Evolutionary conservation across 2,888 invertebrate genomes (phyloP).

Genomic region (Teleiodes luculella): DNA sequence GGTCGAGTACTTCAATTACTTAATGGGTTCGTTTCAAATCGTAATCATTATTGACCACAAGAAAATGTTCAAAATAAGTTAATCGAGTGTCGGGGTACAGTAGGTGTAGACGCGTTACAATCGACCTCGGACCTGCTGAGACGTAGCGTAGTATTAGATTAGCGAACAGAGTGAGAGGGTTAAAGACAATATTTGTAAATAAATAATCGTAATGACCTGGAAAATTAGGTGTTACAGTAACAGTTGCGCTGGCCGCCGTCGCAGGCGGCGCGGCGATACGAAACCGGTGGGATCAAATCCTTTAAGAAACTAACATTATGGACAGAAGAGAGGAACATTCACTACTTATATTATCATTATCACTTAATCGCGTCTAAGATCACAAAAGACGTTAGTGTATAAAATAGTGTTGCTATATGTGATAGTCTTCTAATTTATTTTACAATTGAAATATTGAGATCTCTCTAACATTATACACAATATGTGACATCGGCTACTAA

Average conservation of each 20-base stretch:
- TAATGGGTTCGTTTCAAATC: constrained; percentile 60
- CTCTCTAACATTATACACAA: constrained; percentile 64
- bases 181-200: constrained; percentile 80
- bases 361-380: constrained; percentile 65
- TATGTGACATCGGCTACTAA: constrained; percentile 61
- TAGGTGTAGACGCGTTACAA: constrained; percentile 66
- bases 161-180: constrained; percentile 79
- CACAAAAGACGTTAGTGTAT: constrained; percentile 73
- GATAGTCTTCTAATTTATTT: constrained; percentile 76
- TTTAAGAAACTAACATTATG: constrained; percentile 76
- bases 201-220: constrained; percentile 75
- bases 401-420: constrained; percentile 76
- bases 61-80: constrained; percentile 61
- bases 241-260: constrained; percentile 35
- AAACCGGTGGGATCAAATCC: constrained; percentile 80
- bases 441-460: constrained; percentile 63
- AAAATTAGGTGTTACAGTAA: constrained; percentile 67
- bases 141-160: constrained; percentile 72
- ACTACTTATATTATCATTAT: constrained; percentile 39
- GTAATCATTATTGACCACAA: constrained; percentile 63
- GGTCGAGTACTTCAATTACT: constrained; percentile 65
- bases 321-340: constrained; percentile 62
- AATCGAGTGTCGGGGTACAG: constrained; percentile 56
- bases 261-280: constrained; percentile 63
- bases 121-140: constrained; percentile 67